phyloP scores from a whole-genome alignment of 2,797 vertebrate species.

The Sebastes trivittatus region DNA sequence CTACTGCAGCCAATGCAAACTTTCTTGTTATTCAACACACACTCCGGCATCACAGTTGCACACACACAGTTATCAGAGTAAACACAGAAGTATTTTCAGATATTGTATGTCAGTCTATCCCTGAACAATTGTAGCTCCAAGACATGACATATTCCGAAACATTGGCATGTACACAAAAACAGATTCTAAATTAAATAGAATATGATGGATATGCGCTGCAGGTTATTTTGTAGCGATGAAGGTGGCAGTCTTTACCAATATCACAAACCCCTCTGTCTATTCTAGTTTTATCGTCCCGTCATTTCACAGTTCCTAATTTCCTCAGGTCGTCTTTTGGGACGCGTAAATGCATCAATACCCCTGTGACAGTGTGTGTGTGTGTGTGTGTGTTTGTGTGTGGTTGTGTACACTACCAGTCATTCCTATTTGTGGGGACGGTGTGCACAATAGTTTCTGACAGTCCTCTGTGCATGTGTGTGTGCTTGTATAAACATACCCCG shows the following conservation, averaged over 20 bases:
- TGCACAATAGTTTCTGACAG: slow-evolving; percentile 11
- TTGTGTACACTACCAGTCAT: not conserved
- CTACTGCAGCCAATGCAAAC: not conserved
- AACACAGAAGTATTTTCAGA: slow-evolving; percentile 1
- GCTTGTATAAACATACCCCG: not conserved
- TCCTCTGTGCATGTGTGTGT: not conserved
- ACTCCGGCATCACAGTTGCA: not conserved
- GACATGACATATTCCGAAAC: not conserved
- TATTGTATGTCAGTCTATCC: not conserved
- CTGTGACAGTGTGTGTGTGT: not conserved
- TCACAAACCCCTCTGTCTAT: not conserved
- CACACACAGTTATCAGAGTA: not conserved
- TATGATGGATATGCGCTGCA: not conserved
- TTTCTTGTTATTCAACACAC: not conserved
- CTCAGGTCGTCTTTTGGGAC: slow-evolving; percentile 40
- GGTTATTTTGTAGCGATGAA: not conserved
- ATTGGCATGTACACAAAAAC: not conserved
- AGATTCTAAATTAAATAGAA: not conserved
- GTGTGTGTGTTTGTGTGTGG: not conserved
- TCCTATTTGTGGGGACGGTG: slow-evolving; percentile 5
- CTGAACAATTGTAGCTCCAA: not conserved
- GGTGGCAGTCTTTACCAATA: not conserved
- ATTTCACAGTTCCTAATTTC: slow-evolving; percentile 27
- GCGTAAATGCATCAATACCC: slow-evolving; percentile 23
- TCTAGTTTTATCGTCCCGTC: slow-evolving; percentile 32